A percentile compares a stretch with the other conserved stretches of the same genome.
These are phyloP conservation scores for Meiosimyza decipiens DNA, from an alignment of 2,888 invertebrate species.

Conservation along the genomic window DNA sequence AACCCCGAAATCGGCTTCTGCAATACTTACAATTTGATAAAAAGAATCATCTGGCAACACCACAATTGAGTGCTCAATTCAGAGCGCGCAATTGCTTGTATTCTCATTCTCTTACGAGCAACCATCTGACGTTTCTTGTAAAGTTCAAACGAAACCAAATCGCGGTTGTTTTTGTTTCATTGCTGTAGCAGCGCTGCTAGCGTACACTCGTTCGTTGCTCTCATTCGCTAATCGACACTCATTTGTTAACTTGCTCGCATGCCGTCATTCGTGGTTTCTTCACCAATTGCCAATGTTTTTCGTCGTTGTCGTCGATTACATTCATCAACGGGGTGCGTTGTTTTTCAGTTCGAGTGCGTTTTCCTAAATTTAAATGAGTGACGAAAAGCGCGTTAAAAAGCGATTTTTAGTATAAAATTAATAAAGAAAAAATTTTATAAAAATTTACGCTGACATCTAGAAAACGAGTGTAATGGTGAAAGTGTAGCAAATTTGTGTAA, in stretches of 20 bases:
- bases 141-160: neutral
- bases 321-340: constrained; percentile 17
- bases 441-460: neutral
- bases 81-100: neutral
- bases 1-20: too few relatives aligned
- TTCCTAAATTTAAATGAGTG: constrained; percentile 6
- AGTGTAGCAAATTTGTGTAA: constrained; percentile 7
- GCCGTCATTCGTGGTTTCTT: constrained; percentile 23
- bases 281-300: constrained; percentile 42
- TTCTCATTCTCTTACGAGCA: constrained; percentile 8
- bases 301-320: constrained; percentile 31
- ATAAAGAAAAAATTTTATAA: neutral
- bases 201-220: constrained; percentile 5
- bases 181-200: constrained; percentile 14
- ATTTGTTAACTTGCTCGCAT: constrained; percentile 13
- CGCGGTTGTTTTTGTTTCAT: neutral
- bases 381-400: constrained; percentile 22
- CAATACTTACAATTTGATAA: too few relatives aligned
- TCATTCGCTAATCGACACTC: constrained; percentile 3
- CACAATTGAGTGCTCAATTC: too few relatives aligned
- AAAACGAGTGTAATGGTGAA: neutral
- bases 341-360: constrained; percentile 12
- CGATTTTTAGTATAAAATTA: neutral
- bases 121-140: neutral
- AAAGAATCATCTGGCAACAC: too few relatives aligned